These are phyloP conservation scores for Neosilurus mollespiculum DNA, from an alignment of 2,797 vertebrate species.

Conservation along the genomic window DNA sequence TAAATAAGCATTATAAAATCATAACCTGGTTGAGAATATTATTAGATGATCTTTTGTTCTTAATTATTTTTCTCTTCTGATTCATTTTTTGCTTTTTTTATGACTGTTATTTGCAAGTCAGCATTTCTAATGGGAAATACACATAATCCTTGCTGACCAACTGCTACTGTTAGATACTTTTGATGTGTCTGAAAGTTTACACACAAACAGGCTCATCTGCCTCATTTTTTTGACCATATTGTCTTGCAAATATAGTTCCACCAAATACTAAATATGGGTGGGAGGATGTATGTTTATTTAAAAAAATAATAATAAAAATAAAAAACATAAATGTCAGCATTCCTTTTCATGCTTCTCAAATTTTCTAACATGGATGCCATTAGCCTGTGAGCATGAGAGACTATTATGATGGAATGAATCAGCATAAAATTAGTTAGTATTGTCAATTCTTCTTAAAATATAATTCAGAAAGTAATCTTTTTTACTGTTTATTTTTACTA, in stretches of 20 bases:
- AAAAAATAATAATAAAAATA: too few species aligned
- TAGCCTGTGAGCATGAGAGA: not conserved
- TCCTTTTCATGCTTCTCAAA: not conserved
- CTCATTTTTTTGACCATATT: not conserved
- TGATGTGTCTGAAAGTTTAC: constrained; percentile 19
- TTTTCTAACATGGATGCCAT: not conserved
- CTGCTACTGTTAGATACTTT: constrained; percentile 11
- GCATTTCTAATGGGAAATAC: constrained; percentile 27
- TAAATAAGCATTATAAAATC: not conserved
- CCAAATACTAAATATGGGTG: not conserved
- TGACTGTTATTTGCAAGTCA: constrained; percentile 13
- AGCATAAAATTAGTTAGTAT: not conserved
- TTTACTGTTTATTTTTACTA: not conserved
- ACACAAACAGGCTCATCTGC: constrained; percentile 16
- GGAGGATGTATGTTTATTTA: not conserved
- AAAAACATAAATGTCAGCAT: not conserved
- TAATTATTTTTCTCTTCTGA: not conserved
- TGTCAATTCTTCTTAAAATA: not conserved
- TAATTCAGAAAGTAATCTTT: not conserved
- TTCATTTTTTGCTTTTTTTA: not conserved
- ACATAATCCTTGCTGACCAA: constrained; percentile 10
- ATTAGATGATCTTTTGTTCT: not conserved
- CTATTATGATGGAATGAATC: not conserved
- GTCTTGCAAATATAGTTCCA: not conserved
- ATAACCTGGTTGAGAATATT: not conserved